A percentile compares a stretch with the other conserved stretches of the same genome.
These are phyloP conservation scores for Tribolium castaneum DNA, from an alignment of 1,140 invertebrate genomes.

Conservation along the genomic window DNA sequence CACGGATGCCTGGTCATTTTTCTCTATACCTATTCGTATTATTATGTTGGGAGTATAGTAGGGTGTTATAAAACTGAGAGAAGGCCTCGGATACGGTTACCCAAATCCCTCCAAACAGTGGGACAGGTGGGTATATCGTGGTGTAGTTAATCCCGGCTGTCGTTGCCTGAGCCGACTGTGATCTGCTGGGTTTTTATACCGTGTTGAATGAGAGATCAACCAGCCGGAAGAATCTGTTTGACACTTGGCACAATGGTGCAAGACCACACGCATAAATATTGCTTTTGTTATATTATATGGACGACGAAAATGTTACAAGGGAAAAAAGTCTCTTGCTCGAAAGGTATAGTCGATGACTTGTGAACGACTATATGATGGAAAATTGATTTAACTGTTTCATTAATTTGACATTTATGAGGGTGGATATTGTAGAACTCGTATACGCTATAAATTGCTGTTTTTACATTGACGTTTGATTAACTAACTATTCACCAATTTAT, in stretches of 20 bases:
- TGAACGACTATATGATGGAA: neutral
- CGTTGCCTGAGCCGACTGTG: conserved; percentile 1
- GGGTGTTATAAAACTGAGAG: no score
- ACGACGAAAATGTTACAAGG: no score
- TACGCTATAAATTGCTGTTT: no score
- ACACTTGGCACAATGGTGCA: conserved; percentile 1
- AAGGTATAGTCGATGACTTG: neutral
- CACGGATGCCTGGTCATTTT: neutral
- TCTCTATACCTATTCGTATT: no score
- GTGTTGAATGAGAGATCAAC: conserved; percentile 6
- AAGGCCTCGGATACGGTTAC: no score
- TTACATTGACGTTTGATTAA: no score
- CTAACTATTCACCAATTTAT: no score
- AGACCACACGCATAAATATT: conserved; percentile 18
- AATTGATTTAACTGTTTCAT: neutral
- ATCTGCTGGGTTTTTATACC: neutral
- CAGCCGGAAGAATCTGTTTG: conserved; percentile 30
- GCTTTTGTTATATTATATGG: neutral
- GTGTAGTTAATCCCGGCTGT: neutral
- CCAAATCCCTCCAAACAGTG: conserved; percentile 3
- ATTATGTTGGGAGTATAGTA: no score
- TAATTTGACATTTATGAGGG: neutral
- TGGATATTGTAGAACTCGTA: neutral
- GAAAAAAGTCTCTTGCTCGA: neutral
- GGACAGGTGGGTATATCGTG: conserved; percentile 20